Evolutionary conservation across 2,113 vertebrate species (phyloP), one percentile per base, ranked within the genome.

Genomic region (Phoxinus phoxinus): DNA sequence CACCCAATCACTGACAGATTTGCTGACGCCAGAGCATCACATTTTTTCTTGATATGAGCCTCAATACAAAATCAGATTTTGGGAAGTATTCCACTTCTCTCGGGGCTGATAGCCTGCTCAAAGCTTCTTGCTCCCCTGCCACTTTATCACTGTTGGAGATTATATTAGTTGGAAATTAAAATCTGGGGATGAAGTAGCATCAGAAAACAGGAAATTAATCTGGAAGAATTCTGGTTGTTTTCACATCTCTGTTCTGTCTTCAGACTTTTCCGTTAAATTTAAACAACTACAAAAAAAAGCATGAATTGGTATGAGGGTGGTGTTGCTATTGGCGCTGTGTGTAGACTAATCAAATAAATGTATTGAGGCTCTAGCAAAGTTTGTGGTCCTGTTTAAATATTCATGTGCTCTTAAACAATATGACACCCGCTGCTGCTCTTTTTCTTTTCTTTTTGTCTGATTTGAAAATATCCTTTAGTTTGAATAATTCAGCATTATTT

Each of bases 401-500:
- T 91, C 79, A 91, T 88, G 41, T 61, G 63, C 79, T 84, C 86
- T 84, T 87, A 84, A 78, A 80, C 79, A 83, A 82, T 67, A 72
- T 74, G 4, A 80, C 79, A 85, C 73, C 59, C 41, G 56, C 15
- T 44, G 46, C 61, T 78, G 53, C 46, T 85, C 17, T 35, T 48
- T 58, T 5, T 19, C 11, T 75, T 21, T 56, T 61, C 9, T 78
- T 56, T 85, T 30, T 72, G 85, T 91, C 88, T 89, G 89, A 90
- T 92, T 90, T 88, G 85, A 88, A 89, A 87, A 88, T 89, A 87
- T 78, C 88, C 81, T 51, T 81, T 35, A 80, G 77, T 69, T 88
- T 93, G 88, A 93, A 93, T 93, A 89, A 93, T 93, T 89, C 81
- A 92, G 84, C 53, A 13, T 27, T 77, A 86, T 61, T 81, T 84